Percentiles rank a stretch among this genome's conserved stretches.
These are phyloP conservation scores for Cricetomys ansorgei DNA, from an alignment of 2,113 vertebrate genomes.

Conservation along the genomic window DNA sequence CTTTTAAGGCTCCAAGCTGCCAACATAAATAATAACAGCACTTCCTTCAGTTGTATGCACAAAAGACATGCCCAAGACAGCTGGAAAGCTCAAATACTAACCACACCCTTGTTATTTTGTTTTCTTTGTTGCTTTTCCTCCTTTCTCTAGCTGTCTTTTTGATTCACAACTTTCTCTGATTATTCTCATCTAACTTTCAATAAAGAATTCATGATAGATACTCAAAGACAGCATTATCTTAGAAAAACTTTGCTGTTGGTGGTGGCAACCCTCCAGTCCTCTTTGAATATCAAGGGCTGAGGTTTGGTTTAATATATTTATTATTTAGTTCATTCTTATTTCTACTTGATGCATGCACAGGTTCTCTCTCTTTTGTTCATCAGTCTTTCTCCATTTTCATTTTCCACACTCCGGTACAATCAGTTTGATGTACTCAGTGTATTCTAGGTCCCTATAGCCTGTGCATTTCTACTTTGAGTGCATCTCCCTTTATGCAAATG, in stretches of 20 bases:
- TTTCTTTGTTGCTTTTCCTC: not conserved
- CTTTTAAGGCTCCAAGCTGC: not conserved
- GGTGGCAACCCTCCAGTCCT: not conserved
- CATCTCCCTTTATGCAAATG: not conserved
- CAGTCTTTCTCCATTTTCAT: not conserved
- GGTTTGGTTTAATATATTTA: not conserved
- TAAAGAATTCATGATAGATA: not conserved
- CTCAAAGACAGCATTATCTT: not conserved
- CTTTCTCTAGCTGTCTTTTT: not conserved
- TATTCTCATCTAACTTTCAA: not conserved
- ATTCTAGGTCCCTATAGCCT: not conserved
- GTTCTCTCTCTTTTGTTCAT: not conserved
- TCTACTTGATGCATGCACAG: not conserved
- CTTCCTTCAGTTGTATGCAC: not conserved
- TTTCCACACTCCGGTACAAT: not conserved
- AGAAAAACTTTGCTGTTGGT: slow-evolving; percentile 31
- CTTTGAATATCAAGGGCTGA: not conserved
- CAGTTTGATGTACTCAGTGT: not conserved
- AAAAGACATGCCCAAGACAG: not conserved
- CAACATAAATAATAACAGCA: not conserved
- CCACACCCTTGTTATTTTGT: not conserved
- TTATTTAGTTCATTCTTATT: not conserved
- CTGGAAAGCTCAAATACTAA: not conserved
- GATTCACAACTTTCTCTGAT: not conserved
- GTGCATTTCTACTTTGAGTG: not conserved